Percentiles rank a stretch among this genome's conserved stretches.
Evolutionary conservation across 2,113 vertebrate species (phyloP).

Genomic region (Cyphomyrus discorhynchus): DNA sequence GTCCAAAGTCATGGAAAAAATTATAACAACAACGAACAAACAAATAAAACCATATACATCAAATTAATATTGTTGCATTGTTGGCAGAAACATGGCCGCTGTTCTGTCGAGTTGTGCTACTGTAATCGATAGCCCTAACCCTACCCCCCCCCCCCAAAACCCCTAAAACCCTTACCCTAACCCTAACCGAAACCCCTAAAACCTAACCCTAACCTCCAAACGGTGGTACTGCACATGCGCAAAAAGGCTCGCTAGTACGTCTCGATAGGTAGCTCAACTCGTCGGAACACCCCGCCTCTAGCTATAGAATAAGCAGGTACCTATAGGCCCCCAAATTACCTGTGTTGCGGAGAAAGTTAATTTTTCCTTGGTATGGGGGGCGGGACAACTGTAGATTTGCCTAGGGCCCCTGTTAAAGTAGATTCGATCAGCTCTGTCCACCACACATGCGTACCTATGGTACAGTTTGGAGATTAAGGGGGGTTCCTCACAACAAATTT

Average conservation of each 20-base stretch:
- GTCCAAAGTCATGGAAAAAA: background rate
- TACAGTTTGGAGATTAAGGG: background rate
- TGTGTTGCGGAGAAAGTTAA: background rate
- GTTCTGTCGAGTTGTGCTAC: too few relatives aligned
- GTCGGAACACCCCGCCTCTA: background rate
- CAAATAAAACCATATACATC: background rate
- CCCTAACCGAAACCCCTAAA: too few relatives aligned
- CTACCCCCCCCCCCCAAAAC: too few relatives aligned
- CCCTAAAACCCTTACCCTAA: too few relatives aligned
- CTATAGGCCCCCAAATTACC: background rate
- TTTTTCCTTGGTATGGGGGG: background rate
- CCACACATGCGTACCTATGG: background rate
- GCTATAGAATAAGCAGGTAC: background rate
- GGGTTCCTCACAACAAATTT: background rate
- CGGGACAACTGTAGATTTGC: background rate
- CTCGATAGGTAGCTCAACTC: too few relatives aligned
- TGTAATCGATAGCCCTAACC: too few relatives aligned
- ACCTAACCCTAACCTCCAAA: too few relatives aligned
- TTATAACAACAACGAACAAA: background rate
- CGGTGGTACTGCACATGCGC: too few relatives aligned
- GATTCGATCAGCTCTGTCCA: background rate
- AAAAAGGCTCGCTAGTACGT: too few relatives aligned
- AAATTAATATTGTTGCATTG: background rate
- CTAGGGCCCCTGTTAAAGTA: background rate
- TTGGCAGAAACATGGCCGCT: background rate